phyloP scores from a whole-genome alignment of 2,113 vertebrate genomes.

The Salvelinus fontinalis region DNA sequence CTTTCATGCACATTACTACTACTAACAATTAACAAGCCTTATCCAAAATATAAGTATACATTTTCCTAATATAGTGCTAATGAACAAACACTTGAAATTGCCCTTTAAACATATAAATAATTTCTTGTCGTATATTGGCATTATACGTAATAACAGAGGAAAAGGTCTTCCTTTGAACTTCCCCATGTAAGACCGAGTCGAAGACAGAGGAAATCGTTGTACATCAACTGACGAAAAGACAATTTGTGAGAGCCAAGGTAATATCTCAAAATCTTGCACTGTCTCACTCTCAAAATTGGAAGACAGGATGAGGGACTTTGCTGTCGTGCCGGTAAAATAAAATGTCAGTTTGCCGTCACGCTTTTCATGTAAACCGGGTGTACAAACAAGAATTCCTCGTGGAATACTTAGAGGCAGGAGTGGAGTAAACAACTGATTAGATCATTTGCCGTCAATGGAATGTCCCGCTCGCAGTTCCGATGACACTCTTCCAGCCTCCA shows the following conservation, averaged over 20 bases:
- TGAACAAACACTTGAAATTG: conserved; percentile 7
- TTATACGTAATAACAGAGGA: neutral
- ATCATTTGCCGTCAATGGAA: conserved; percentile 61
- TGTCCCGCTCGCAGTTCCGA: conserved; percentile 58
- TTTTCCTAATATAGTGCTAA: conserved; percentile 4
- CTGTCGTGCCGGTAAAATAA: conserved; percentile 10
- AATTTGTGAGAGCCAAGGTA: neutral
- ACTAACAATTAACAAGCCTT: too few species aligned
- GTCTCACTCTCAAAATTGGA: conserved; percentile 13
- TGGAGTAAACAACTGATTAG: conserved; percentile 70
- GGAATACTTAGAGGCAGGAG: conserved; percentile 43
- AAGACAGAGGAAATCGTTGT: conserved; percentile 27
- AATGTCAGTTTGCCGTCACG: conserved; percentile 18
- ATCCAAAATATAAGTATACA: too few species aligned
- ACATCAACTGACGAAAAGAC: conserved; percentile 7
- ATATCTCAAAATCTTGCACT: conserved; percentile 16
- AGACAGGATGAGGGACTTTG: neutral
- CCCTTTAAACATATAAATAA: neutral
- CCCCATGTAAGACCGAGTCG: conserved; percentile 13
- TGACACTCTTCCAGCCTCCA: conserved; percentile 47
- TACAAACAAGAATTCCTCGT: conserved; percentile 44
- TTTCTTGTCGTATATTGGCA: too few species aligned
- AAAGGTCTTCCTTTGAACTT: conserved; percentile 27
- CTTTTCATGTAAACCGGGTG: conserved; percentile 37
- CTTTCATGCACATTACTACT: too few species aligned